Evolutionary conservation across 2,888 invertebrate genomes (phyloP).

Genomic region (Tuta absoluta): DNA sequence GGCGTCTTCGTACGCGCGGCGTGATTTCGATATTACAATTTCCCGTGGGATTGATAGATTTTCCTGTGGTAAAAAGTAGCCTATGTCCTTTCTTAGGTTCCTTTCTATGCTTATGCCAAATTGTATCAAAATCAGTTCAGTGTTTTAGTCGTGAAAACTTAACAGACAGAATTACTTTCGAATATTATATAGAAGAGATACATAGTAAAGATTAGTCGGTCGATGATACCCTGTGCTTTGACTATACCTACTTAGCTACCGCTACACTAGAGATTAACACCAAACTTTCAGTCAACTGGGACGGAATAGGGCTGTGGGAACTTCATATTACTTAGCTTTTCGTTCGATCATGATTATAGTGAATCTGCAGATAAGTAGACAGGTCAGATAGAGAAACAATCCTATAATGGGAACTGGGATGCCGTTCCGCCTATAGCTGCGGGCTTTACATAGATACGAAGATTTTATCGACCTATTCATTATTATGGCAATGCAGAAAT

Average conservation of each 20-base stretch:
- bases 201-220: too few species aligned
- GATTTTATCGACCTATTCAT: neutral
- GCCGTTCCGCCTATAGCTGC: neutral
- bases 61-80: too few species aligned
- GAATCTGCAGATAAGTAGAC: constrained; percentile 17
- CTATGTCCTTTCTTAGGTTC: too few species aligned
- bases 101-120: too few species aligned
- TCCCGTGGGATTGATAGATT: too few species aligned
- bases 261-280: constrained; percentile 2
- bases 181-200: too few species aligned
- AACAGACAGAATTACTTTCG: too few species aligned
- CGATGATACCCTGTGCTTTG: too few species aligned
- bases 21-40: too few species aligned
- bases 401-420: constrained; percentile 6
- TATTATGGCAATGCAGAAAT: neutral
- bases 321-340: constrained; percentile 20
- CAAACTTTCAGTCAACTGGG: constrained; percentile 3
- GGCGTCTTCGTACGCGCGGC: too few species aligned
- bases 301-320: constrained; percentile 28
- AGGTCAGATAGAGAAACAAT: constrained; percentile 18
- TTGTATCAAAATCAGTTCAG: too few species aligned
- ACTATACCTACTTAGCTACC: neutral
- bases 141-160: too few species aligned
- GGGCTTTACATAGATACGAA: neutral
- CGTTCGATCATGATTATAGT: constrained; percentile 24